Evolutionary conservation across 2,888 invertebrate genomes (phyloP), one percentile per base, ranked within the genome.

Genomic region (Germaria angustata): DNA sequence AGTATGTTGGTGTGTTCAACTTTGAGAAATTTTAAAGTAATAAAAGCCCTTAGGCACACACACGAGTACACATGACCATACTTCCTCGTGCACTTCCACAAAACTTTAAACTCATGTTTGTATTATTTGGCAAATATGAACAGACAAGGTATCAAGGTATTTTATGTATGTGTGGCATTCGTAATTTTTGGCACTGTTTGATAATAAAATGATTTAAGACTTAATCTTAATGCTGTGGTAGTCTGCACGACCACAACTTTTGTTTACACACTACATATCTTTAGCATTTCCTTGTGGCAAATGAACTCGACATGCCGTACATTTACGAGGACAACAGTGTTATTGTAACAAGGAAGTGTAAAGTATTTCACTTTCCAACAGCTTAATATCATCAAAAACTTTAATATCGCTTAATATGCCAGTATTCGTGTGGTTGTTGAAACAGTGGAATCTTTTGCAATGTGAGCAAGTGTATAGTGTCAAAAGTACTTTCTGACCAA

Each of bases 151-250:
- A 44, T 44, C n/a, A 2, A 5, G 15, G 46, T 24, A 7, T 17
- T 22, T 11, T 20, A 9, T 2, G 32, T 22, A 5, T 46, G 46
- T 28, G 1, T 39, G 34, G 63, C 2, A 15, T 46, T 53, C 53
- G 28, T 36, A 17, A 28, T 73, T 66, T 78, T 78, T 65, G 71
- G 55, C 65, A 71, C 71, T 53, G n/a, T 65, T 61, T 63, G 59
- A 39, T 71, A 65, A 78, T 57, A 71, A 78, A 49, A 71, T 57
- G 65, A 72, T 66, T 55, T 72, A 72, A 57, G 49, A 57, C 49
- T 71, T 59, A 24, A 63, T 63, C 44, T 41, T 8, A 28, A 32
- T 53, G 51, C n/a, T 51, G 51, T 53, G 22, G 28, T 63, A 20
- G 51, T 51, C 28, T 32, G 63, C 11, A 51, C 6, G 7, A 17